A percentile compares a stretch with the other conserved stretches of the same genome.
Evolutionary conservation across 2,797 vertebrate genomes (phyloP).

Genomic region (Aldrovandia affinis): DNA sequence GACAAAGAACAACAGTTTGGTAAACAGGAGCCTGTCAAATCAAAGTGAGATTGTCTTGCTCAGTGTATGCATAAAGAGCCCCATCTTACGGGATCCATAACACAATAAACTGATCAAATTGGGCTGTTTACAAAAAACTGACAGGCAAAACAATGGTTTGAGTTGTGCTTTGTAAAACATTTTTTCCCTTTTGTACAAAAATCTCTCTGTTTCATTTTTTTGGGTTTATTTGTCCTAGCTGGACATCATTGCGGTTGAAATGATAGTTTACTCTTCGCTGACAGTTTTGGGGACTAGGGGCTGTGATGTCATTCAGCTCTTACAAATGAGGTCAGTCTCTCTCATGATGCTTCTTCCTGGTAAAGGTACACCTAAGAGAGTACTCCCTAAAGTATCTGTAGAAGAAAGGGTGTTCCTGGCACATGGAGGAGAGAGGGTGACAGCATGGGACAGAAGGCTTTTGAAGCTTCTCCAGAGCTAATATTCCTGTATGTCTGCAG

Average conservation of each 20-base stretch:
- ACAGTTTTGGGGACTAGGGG: too few species aligned
- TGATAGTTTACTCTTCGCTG: too few species aligned
- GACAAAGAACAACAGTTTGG: constrained; percentile 8
- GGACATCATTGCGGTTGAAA: too few species aligned
- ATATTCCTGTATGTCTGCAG: background rate
- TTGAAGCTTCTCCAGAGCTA: too few species aligned
- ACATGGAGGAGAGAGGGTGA: background rate
- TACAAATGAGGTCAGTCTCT: background rate
- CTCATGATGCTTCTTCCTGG: background rate
- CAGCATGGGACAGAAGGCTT: background rate
- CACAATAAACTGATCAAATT: too few species aligned
- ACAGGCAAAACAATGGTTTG: background rate
- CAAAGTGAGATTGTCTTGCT: background rate
- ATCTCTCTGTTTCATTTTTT: too few species aligned
- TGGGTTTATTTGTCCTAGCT: too few species aligned
- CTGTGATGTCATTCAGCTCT: background rate
- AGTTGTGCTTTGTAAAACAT: background rate
- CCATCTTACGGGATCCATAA: background rate
- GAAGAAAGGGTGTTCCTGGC: too few species aligned
- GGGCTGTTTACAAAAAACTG: background rate
- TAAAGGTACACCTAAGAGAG: background rate
- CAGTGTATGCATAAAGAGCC: background rate
- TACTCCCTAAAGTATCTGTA: too few species aligned
- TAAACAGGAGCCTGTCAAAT: constrained; percentile 18
- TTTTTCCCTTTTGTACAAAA: too few species aligned